Base-by-base conservation (phyloP, 53 echinoderm and acorn worm species). In the Crossaster papposus region DNA sequence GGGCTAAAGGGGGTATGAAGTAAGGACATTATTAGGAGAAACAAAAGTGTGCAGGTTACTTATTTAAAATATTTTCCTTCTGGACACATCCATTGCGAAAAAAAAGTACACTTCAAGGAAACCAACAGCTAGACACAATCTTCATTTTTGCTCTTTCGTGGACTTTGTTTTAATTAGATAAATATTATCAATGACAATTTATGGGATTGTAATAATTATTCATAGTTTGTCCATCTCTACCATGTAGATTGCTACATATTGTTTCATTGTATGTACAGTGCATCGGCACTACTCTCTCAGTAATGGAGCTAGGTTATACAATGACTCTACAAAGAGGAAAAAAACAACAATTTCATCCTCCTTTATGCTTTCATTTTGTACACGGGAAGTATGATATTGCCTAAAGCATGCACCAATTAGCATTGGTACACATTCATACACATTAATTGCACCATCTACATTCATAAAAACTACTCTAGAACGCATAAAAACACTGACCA, bases 131-230 rank as follows among this genome's bases (percentile, higher is more conserved):
- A 0, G 44, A 44, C 58, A 78, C 78, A 78, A 73, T 34, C 20
- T 44, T 78, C 78, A 32, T 32, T 80, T 63, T 36, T 87, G 87
- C 87, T 87, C 77, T 75, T 87, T 77, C 87, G 30, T 87, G 87
- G 87, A 87, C 76, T 87, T 82, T 36, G 65, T 87, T 87, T 87
- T 87, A 87, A 87, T 87, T 76, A 76, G 87, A 87, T 87, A 87
- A 87, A 87, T 87, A 87, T 44, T 44, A 44, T 87, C 87, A 77
- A 87, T 75, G 87, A 76, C 87, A 77, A 87, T 87, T 87, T 87
- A 77, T 77, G 76, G 87, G 87, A 87, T 87, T 87, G 87, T 87
- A 74, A 72, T 84, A 58, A 58, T 58, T 58, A 84, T 71, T 84
- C 84, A 84, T 84, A 84, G 72, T 84, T 37, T 10, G 22, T 85